A percentile compares a stretch with the other conserved stretches of the same genome.
These are phyloP conservation scores for Fopius arisanus DNA, from an alignment of 1,140 invertebrate species.

Conservation along the genomic window DNA sequence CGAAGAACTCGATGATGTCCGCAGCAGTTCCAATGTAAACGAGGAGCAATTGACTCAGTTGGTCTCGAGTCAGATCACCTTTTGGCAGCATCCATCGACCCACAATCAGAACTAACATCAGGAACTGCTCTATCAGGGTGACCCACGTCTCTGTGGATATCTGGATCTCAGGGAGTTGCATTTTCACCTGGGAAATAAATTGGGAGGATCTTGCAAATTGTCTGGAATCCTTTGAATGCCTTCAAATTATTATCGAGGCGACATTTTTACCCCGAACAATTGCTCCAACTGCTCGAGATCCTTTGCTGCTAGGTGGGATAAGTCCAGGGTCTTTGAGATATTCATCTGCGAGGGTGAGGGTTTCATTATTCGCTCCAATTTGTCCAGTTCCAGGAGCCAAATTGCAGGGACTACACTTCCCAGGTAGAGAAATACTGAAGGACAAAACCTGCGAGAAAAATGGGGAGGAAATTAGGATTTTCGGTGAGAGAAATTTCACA, in stretches of 20 bases:
- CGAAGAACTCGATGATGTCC: constrained; percentile 96
- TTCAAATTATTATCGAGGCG: not conserved
- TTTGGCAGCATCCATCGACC: constrained; percentile 90
- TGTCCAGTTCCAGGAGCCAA: constrained; percentile 85
- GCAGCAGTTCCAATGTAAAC: constrained; percentile 89
- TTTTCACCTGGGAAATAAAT: constrained; percentile 58
- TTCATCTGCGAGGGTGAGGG: constrained; percentile 66
- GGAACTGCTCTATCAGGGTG: constrained; percentile 86
- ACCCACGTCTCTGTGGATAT: constrained; percentile 83
- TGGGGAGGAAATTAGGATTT: constrained; percentile 38
- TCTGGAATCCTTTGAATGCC: not conserved
- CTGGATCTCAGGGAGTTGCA: constrained; percentile 70
- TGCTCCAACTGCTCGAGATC: constrained; percentile 68
- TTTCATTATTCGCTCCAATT: constrained; percentile 73
- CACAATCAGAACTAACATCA: constrained; percentile 88
- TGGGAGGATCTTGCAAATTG: not conserved
- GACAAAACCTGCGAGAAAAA: constrained; percentile 77
- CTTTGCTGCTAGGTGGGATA: constrained; percentile 61
- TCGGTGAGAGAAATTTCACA: no score
- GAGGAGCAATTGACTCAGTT: constrained; percentile 89
- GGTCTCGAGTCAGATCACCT: constrained; percentile 87
- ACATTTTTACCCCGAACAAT: constrained; percentile 64
- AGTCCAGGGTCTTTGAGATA: constrained; percentile 57
- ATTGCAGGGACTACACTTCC: constrained; percentile 84
- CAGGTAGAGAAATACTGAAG: constrained; percentile 84